Evolutionary conservation across 2,113 vertebrate genomes (phyloP), one percentile per base, ranked within the genome.

Genomic region (Gopherus evgoodei): DNA sequence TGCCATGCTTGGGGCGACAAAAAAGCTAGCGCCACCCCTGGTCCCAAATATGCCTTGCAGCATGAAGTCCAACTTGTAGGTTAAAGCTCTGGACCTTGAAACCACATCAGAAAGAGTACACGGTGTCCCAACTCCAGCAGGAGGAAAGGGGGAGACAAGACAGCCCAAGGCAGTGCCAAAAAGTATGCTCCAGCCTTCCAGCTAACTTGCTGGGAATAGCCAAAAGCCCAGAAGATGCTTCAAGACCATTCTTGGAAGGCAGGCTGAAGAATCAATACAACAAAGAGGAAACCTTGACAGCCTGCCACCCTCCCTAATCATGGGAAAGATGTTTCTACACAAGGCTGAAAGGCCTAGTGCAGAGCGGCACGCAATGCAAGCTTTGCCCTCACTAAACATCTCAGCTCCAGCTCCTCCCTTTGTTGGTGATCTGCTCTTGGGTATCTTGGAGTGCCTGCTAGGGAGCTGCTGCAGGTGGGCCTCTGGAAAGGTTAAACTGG

Each of bases 221-320:
- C 1, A 2, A 3, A 83, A 91, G 95, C 95, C 97, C 95, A 94
- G 91, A 86, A 95, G 94, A 95, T 90, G 59, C 57, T 54, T 52
- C 87, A 95, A 62, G 78, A 50, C 47, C 54, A 54, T 87, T 84
- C 86, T 83, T 84, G 72, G 88, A 90, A 92, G 76, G 52, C 93
- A 81, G 91, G 47, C 81, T 91, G 83, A 35, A 35, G 75, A 95
- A 81, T 54, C 56, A 49, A 76, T 82, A 85, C 52, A 91, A 90
- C 90, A 88, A 75, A 95, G 89, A 86, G 59, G 62, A 93, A 94
- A 90, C n/a, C 90, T 7, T 93, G 89, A 92, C 90, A 87, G 95
- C 93, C 96, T 83, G 89, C 86, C 94, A 89, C 38, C 75, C 81
- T 44, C 54, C 86, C 90, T 90, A 76, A 14, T 2, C 59, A 86